Percentiles rank a stretch among this genome's conserved stretches.
Conservation (phyloP, 2,113 vertebrate genomes). For the Laterallus jamaicensis region DNA sequence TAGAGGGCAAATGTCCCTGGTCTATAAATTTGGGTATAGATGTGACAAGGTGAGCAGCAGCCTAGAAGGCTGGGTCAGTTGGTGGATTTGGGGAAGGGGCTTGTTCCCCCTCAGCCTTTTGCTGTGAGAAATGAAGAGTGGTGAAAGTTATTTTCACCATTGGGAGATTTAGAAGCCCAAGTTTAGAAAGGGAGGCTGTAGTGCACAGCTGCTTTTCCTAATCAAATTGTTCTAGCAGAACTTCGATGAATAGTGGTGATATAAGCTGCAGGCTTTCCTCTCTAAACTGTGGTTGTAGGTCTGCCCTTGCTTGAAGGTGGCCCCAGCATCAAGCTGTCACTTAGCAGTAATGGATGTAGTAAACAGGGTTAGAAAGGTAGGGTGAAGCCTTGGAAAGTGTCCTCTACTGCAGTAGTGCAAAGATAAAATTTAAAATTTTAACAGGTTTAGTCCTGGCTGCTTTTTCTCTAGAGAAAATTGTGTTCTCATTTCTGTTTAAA, state of each 20-base stretch:
- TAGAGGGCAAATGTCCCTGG: no score
- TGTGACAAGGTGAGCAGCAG: no score
- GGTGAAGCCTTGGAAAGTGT: neutral
- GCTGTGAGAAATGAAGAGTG: rapidly evolving
- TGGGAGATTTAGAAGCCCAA: rapidly evolving
- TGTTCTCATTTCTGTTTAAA: neutral
- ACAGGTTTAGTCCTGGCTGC: neutral
- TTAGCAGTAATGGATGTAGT: neutral
- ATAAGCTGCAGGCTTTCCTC: neutral
- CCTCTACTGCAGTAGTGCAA: neutral
- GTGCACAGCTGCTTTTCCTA: rapidly evolving
- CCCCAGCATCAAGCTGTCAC: no score
- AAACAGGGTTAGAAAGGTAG: rapidly evolving
- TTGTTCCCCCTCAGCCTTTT: rapidly evolving
- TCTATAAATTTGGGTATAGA: no score
- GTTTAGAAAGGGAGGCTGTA: rapidly evolving
- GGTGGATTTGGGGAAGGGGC: rapidly evolving
- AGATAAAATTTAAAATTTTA: rapidly evolving
- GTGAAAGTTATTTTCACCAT: rapidly evolving
- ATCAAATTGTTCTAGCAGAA: no score
- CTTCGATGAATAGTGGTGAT: rapidly evolving
- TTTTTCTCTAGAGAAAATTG: neutral
- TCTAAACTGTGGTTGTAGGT: neutral
- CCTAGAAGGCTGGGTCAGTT: no score
- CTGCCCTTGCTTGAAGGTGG: rapidly evolving